These are phyloP conservation scores for Mormyrops attenuatus DNA, from an alignment of 2,797 vertebrate species.

Conservation along the genomic window DNA sequence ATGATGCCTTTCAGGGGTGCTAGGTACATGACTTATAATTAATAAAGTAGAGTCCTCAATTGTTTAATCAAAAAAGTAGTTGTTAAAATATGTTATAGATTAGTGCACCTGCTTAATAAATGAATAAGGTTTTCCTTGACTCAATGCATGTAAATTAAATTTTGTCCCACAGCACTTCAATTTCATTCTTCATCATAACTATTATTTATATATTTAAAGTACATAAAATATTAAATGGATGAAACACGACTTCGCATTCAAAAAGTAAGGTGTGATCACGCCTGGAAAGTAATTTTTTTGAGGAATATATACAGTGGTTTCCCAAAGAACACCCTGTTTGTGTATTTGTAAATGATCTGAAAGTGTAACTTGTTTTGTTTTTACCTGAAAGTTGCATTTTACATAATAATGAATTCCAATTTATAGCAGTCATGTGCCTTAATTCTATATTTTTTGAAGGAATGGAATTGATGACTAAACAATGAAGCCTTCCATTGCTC, in stretches of 20 bases:
- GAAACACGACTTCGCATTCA: neutral
- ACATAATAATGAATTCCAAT: conserved; percentile 39
- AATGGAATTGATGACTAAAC: conserved; percentile 40
- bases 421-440: conserved; percentile 36
- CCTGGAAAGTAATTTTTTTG: neutral
- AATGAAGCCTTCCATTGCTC: conserved; percentile 29
- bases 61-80: neutral
- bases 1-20: neutral
- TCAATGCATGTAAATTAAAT: neutral
- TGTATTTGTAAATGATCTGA: conserved; percentile 35
- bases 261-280: neutral
- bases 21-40: neutral
- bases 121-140: neutral
- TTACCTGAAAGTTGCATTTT: conserved; percentile 54
- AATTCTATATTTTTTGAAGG: conserved; percentile 43
- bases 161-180: neutral
- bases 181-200: neutral
- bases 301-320: neutral
- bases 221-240: neutral
- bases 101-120: neutral
- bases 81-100: neutral
- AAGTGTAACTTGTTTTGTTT: conserved; percentile 45
- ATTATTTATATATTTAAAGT: conserved; percentile 4
- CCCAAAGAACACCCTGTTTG: conserved; percentile 21
- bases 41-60: neutral